Evolutionary conservation across 2,797 vertebrate genomes (phyloP), one percentile per base, ranked within the genome.

Genomic region (Sphenopsis melanotis): DNA sequence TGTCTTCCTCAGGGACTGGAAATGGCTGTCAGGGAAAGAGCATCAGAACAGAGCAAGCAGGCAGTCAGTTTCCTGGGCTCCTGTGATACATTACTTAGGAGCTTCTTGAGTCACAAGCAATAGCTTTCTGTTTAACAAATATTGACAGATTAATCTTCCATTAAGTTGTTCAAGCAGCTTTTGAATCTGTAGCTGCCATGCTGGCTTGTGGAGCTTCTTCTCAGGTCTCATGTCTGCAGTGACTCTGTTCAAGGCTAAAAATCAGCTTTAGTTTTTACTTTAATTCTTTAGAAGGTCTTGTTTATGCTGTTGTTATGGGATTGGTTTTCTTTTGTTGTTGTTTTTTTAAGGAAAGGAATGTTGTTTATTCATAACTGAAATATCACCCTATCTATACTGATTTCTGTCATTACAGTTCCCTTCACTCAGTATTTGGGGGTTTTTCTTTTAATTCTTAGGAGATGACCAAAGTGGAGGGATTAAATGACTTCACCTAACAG

Each of bases 81-180:
- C 65, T 86, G n/a, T 47, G 60, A 5, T 83, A 64, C 12, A 4
- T 86, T 65, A 44, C 80, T 82, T 24, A 59, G 90, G 93, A 90
- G 74, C 44, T 87, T 76, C 91, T 88, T 59, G 44, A 90, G 80
- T 88, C 77, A 26, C 64, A 88, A 93, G 65, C 12, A 9, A 39
- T 85, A 82, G 74, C 59, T 82, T 84, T 90, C 66, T 87, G 14
- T 90, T 95, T 95, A 95, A 93, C 86, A 87, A 69, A 78, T 90
- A 96, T 55, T 66, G 90, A 87, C 83, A 90, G 83, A 61, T 92
- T 79, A 81, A 78, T 89, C 76, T 91, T 74, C 91, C 23, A 37
- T 83, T 83, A 55, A 91, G 79, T 93, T 96, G 86, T 91, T 80
- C 24, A 42, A 91, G 77, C 36, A 39, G 61, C 61, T 95, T 94